A percentile compares a stretch with the other conserved stretches of the same genome.
phyloP scores from a whole-genome alignment of 2,113 vertebrate species.

The cattle (Bos taurus) region ARS-UCD2.0 NC_037342.1:75157001-75157500 shows the following conservation, averaged over 20 bases:
- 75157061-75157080: no score
- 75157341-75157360: no score
- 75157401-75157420: no score
- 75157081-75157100: rapidly evolving
- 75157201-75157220: neutral
- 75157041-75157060: rapidly evolving
- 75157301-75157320: no score
- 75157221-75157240: neutral
- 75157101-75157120: rapidly evolving
- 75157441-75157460: no score
- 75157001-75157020: neutral
- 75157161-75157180: neutral
- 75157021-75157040: neutral
- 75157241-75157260: no score
- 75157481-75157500: no score
- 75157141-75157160: neutral
- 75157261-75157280: neutral
- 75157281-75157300: neutral
- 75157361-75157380: rapidly evolving
- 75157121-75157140: rapidly evolving
- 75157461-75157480: no score
- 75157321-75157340: rapidly evolving
- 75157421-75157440: rapidly evolving
- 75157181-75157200: neutral
- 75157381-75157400: no score